Percentiles rank a stretch among this genome's conserved stretches.
Evolutionary conservation across 2,888 invertebrate species (phyloP).

Genomic region (Melanchra persicariae): DNA sequence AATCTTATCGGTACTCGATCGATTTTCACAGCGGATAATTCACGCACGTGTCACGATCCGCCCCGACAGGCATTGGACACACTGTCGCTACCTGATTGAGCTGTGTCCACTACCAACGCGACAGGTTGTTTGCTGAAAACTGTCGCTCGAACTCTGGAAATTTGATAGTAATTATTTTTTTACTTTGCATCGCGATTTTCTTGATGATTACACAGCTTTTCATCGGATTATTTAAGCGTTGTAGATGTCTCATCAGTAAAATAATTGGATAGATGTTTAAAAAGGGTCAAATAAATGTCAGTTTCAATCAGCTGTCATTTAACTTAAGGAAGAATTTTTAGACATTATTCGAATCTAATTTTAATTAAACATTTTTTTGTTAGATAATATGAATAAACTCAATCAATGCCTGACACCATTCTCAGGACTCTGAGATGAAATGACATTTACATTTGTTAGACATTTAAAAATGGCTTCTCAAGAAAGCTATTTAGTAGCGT

Average conservation of each 20-base stretch:
- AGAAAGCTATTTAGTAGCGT: slow-evolving; percentile 85
- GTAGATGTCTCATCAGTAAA: slow-evolving; percentile 25
- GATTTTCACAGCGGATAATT: slow-evolving; percentile 89
- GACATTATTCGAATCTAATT: slow-evolving; percentile 18
- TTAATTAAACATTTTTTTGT: slow-evolving; percentile 19
- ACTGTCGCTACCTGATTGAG: slow-evolving; percentile 77
- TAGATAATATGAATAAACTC: slow-evolving; percentile 36
- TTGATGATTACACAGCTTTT: not conserved
- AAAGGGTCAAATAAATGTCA: slow-evolving; percentile 18
- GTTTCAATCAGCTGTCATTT: slow-evolving; percentile 7
- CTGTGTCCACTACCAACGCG: slow-evolving; percentile 66
- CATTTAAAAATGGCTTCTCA: slow-evolving; percentile 83
- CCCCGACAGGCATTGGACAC: slow-evolving; percentile 78
- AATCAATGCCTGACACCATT: slow-evolving; percentile 79
- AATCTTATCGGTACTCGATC: slow-evolving; percentile 82
- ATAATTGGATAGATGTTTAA: slow-evolving; percentile 10
- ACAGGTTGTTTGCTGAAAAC: slow-evolving; percentile 75
- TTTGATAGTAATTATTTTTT: slow-evolving; percentile 58
- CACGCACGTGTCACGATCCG: slow-evolving; percentile 86
- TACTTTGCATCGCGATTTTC: slow-evolving; percentile 54
- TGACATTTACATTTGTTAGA: slow-evolving; percentile 75
- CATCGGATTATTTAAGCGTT: not conserved
- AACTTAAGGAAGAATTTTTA: slow-evolving; percentile 18
- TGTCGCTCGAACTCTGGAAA: slow-evolving; percentile 45
- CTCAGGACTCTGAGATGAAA: slow-evolving; percentile 80